These are phyloP conservation scores for Drosophila borborema DNA, from an alignment of 2,888 invertebrate species.

Conservation along the genomic window DNA sequence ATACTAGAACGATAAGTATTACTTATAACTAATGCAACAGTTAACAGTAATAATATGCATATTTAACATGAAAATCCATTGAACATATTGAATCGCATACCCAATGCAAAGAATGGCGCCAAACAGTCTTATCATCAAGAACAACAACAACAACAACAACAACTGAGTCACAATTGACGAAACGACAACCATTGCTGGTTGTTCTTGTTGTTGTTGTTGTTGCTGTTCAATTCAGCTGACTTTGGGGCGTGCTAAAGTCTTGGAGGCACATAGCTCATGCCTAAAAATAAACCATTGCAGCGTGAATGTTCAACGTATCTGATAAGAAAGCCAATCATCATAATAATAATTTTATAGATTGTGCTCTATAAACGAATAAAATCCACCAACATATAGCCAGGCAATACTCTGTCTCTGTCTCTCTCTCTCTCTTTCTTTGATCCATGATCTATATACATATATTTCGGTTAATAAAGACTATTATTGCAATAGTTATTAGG, in stretches of 20 bases:
- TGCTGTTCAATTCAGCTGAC: slow-evolving; percentile 22
- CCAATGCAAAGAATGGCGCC: slow-evolving; percentile 64
- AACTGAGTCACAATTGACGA: slow-evolving; percentile 23
- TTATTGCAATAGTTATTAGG: not conserved
- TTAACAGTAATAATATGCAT: slow-evolving; percentile 18
- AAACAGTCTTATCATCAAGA: slow-evolving; percentile 71
- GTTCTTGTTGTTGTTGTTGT: slow-evolving; percentile 16
- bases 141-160: slow-evolving; percentile 28
- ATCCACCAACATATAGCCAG: slow-evolving; percentile 33
- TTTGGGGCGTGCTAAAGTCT: slow-evolving; percentile 18
- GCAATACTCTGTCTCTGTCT: not conserved
- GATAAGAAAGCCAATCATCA: slow-evolving; percentile 68
- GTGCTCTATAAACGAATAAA: slow-evolving; percentile 68
- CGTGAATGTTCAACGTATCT: slow-evolving; percentile 53
- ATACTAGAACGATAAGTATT: too few relatives aligned
- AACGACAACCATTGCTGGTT: slow-evolving; percentile 11
- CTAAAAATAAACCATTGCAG: slow-evolving; percentile 72
- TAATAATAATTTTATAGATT: slow-evolving; percentile 78
- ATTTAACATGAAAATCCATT: slow-evolving; percentile 18
- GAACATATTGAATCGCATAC: slow-evolving; percentile 13
- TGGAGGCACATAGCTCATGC: slow-evolving; percentile 64
- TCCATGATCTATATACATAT: not conserved
- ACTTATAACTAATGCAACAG: not conserved
- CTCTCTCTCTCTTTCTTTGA: not conserved
- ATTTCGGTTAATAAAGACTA: not conserved